These are phyloP conservation scores for Synanthedon formicaeformis DNA, from an alignment of 2,888 invertebrate species.

Conservation along the genomic window DNA sequence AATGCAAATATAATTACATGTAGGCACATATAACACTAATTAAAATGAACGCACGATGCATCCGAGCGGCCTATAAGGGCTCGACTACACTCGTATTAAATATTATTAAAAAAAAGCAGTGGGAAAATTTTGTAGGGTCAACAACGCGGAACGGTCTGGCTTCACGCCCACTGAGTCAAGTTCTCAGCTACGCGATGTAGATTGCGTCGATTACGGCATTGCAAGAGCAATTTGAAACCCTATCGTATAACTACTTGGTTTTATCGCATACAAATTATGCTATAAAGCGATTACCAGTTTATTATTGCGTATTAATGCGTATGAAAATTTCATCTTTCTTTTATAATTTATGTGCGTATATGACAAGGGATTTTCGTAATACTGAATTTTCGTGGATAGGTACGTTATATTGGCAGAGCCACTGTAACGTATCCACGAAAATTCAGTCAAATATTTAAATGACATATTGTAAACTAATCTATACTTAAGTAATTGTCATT, in stretches of 20 bases:
- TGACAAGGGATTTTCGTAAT: too few species aligned
- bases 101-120: constrained; percentile 34
- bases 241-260: constrained; percentile 12
- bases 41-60: constrained; percentile 23
- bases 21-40: constrained; percentile 17
- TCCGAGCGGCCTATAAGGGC: constrained; percentile 23
- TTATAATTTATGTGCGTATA: too few species aligned
- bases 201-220: constrained; percentile 49
- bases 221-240: constrained; percentile 41
- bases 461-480: too few species aligned
- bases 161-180: constrained; percentile 52
- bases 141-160: constrained; percentile 53
- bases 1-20: not conserved
- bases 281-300: not conserved
- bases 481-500: too few species aligned
- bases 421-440: too few species aligned
- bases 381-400: too few species aligned
- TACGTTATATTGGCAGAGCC: too few species aligned
- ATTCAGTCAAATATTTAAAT: too few species aligned
- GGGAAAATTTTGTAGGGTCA: constrained; percentile 50
- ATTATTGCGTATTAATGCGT: not conserved
- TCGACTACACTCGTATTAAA: constrained; percentile 34
- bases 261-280: not conserved
- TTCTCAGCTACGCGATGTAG: constrained; percentile 38
- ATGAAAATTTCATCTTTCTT: too few species aligned